Evolutionary conservation across 1,140 invertebrate species (phyloP).

Genomic region (Sweltsa coloradensis): DNA sequence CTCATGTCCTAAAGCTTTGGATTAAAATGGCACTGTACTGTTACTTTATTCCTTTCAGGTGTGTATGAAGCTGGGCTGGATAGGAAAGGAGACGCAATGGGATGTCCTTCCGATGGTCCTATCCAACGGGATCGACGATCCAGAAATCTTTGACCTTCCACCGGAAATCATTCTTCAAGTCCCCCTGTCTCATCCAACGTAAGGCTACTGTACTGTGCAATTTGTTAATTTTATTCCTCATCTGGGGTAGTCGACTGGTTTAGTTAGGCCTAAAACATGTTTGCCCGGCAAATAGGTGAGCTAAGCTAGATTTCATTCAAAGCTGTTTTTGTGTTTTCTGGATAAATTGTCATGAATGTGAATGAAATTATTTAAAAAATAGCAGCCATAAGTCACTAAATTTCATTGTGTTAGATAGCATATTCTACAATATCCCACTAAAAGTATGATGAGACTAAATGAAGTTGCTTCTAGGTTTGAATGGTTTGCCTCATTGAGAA

Average conservation of each 20-base stretch:
- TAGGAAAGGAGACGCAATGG: constrained; percentile 59
- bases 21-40: too few relatives aligned
- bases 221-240: not conserved
- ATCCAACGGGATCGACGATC: constrained; percentile 84
- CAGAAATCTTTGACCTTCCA: constrained; percentile 87
- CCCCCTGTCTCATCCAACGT: constrained; percentile 78
- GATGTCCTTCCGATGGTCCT: constrained; percentile 83
- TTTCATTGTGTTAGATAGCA: too few relatives aligned
- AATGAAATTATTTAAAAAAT: too few relatives aligned
- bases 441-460: not conserved
- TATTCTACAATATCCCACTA: not conserved
- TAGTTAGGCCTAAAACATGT: not conserved
- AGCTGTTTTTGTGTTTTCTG: too few relatives aligned
- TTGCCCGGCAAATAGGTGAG: too few relatives aligned
- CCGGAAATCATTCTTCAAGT: constrained; percentile 79
- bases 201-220: constrained; percentile 33
- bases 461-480: constrained; percentile 47
- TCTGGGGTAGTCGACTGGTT: not conserved
- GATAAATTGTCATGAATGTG: too few relatives aligned
- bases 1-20: too few relatives aligned
- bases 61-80: constrained; percentile 84
- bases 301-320: too few relatives aligned
- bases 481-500: constrained; percentile 72
- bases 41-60: constrained; percentile 44
- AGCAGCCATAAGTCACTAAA: too few relatives aligned